Evolutionary conservation across 2,113 vertebrate genomes (phyloP), one percentile per base, ranked within the genome.

Genomic region (Aldabrachelys gigantea): DNA sequence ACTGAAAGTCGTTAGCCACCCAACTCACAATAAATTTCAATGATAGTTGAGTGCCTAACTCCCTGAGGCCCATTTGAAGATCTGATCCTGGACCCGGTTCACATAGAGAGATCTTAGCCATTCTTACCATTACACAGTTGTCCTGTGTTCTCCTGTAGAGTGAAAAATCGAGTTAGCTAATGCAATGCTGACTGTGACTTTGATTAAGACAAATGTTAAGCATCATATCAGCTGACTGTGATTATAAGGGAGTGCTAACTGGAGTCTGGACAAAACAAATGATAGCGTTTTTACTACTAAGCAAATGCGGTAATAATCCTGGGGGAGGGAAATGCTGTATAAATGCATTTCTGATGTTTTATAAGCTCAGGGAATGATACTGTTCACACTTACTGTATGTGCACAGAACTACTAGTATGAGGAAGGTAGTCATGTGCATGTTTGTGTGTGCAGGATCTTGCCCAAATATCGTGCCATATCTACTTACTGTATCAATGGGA

Each of bases 31-130:
- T 5, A 31, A 80, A 11, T 2, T 5, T n/a, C 41, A 69, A 1
- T 11, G 24, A 52, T 29, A 3, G 0, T 38, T 69, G 10, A 1
- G 53, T 83, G 7, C 0, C 0, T 5, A 14, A 27, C 29, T 13
- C 17, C 14, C 8, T 47, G 29, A 29, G 14, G 16, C 4, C 3
- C 19, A 6, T 57, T 7, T 12, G 8, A 89, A 13, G 21, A 44
- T 21, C 5, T 11, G 6, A 6, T 7, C 25, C 24, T 78, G 41
- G 24, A 27, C 11, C 75, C 16, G 9, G 47, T 88, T 31, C 5
- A 0, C 49, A 1, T 2, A 38, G 1, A 1, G 0, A 0, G 8
- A 7, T 6, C 1, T 13, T 41, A 27, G 75, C 24, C 13, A 41
- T 47, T 27, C 38, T 47, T 44, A 78, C 41, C 41, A 29, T 78